These are phyloP conservation scores for Trinorchestia longiramus DNA, from an alignment of 1,140 invertebrate genomes.

Conservation along the genomic window DNA sequence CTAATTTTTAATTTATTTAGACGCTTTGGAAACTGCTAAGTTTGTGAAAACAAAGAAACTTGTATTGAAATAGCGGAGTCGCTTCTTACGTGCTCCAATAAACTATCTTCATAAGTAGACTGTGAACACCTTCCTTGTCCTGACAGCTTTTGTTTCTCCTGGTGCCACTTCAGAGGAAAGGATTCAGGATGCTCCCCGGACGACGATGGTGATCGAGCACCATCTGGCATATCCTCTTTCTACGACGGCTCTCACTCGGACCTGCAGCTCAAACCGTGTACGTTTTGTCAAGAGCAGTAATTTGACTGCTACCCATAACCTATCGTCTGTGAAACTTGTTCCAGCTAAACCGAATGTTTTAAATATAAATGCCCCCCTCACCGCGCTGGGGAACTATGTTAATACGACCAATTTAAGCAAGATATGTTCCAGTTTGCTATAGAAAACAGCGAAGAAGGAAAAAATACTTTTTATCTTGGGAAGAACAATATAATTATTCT, in stretches of 20 bases:
- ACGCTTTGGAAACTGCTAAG: background rate
- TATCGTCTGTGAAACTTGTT: background rate
- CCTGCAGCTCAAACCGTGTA: background rate
- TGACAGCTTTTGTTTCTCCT: background rate
- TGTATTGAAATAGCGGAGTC: conserved; percentile 17
- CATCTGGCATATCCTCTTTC: background rate
- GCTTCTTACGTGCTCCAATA: background rate
- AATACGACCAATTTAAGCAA: background rate
- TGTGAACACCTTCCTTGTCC: background rate
- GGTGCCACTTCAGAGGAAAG: background rate
- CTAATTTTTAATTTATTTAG: background rate
- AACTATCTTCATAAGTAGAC: background rate
- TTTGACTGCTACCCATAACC: conserved; percentile 4
- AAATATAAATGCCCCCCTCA: background rate
- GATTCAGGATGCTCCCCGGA: background rate
- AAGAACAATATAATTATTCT: background rate
- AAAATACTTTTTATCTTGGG: background rate
- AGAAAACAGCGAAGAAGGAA: background rate
- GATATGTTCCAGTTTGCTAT: background rate
- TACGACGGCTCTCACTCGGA: background rate
- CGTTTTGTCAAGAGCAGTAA: background rate
- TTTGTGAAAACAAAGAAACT: background rate
- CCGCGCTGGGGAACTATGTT: background rate
- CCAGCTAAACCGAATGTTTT: background rate
- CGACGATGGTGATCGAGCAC: background rate